Base-by-base conservation (phyloP, 1,140 invertebrate species). In the Ceratosolen fusciceps region DNA sequence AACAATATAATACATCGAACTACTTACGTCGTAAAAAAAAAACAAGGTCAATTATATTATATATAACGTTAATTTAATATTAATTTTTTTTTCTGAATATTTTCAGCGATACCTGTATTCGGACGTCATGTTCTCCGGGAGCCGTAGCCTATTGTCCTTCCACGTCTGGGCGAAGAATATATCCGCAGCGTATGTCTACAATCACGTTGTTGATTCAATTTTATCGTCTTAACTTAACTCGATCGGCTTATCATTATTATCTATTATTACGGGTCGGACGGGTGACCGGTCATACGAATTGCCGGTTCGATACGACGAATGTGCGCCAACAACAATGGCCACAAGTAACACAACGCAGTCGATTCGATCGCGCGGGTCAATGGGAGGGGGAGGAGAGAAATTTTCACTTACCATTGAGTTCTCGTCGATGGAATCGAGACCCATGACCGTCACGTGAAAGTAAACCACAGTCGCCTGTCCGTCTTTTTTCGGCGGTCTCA, bases 361-460 rank as follows among this genome's bases (percentile, higher is more conserved):
- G n/a, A n/a, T n/a, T n/a, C n/a, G n/a, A n/a, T n/a, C n/a, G n/a
- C n/a, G n/a, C n/a, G n/a, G n/a, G n/a, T 60, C n/a, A 29, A 29
- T 29, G 29, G 8, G 47, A 43, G 47, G 21, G 37, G 1, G 21
- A 19, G 34, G 21, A 10, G n/a, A 47, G 16, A 29, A 10, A 81
- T n/a, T n/a, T n/a, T n/a, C n/a, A 56, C 85, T 87, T 91, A 96
- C 95, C 96, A 98, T 98, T 14, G 96, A 97, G 83, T 94, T 96
- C 88, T 98, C 96, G 85, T 97, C 96, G 58, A 98, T 97, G 19
- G 96, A 97, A 90, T 98, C 96, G 60, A 97, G 89, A 10, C 96
- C 96, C 95, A 98, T 96, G 12, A 98, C 96, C 0, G 96, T 97
- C 1, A 98, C 96, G 87, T 97, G 96, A 89, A 98, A 97, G 87